Evolutionary conservation across 2,888 invertebrate genomes (phyloP), one percentile per base, ranked within the genome.

Genomic region (Athrips mouffetella): DNA sequence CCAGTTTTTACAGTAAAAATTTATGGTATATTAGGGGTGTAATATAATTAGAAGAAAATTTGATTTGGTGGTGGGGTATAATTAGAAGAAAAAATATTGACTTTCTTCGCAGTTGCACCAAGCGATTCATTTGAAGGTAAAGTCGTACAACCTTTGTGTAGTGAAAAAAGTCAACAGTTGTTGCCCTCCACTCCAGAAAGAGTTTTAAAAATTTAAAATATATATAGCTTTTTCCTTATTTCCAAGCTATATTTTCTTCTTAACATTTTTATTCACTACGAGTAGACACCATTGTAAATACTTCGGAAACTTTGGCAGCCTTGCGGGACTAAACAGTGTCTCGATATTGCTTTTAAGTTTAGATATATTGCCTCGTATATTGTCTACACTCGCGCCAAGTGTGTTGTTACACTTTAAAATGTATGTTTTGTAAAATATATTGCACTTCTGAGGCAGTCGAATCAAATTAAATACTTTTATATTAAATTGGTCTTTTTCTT

Each of bases 351-450:
- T 74, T 77, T 70, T 68, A 73, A 74, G 72, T 73, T 81, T 63
- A 72, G 67, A 80, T 76, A 80, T 81, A 79, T 76, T 74, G 70
- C 72, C 65, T 70, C 74, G 69, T 79, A 80, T 70, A 77, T 79
- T 75, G 79, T 80, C 75, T 76, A 66, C 70, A 65, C 67, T 71
- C 65, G 73, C 65, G 66, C 64, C 68, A 57, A 58, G 61, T 60
- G 62, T 48, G 61, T 60, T 61, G 59, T 67, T 67, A 54, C 57
- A 64, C 62, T 67, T 72, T 57, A 49, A 55, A 65, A 73, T 73
- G 72, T 75, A 73, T 71, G 68, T 66, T 59, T 35, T 35, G 20
- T 35, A 18, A 61, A 58, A 6, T 33, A 15, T 48, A 8, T 35
- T 3, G 35, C 10, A 10, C n/a, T 30, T n/a, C n/a, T 11, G 30